Conservation (phyloP, 2,797 vertebrate genomes). For the Sandelia bainsii region DNA sequence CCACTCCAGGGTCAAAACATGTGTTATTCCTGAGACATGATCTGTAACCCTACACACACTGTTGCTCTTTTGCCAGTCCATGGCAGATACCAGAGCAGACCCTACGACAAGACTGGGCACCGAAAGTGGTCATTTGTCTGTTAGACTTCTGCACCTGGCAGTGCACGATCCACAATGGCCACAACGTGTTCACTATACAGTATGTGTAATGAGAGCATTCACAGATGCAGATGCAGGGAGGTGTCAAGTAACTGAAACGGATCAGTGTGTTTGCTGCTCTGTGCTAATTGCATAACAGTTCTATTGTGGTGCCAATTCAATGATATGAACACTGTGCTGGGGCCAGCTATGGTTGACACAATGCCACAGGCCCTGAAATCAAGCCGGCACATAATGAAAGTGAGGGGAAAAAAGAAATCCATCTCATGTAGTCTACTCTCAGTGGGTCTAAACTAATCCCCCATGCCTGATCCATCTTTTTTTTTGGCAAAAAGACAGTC, state of each 20-base stretch:
- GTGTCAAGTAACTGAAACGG: conserved; percentile 57
- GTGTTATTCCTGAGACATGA: conserved; percentile 50
- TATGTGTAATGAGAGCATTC: conserved; percentile 23
- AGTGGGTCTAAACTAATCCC: conserved; percentile 50
- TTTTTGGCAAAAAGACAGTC: conserved; percentile 34
- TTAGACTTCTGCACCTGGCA: conserved; percentile 35
- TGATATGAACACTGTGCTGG: conserved; percentile 51
- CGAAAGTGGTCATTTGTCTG: conserved; percentile 37
- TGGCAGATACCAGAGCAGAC: conserved; percentile 65
- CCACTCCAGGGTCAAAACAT: conserved; percentile 24
- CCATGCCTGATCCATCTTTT: conserved; percentile 28
- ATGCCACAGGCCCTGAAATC: conserved; percentile 58
- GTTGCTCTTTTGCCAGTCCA: conserved; percentile 41
- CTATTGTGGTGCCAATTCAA: conserved; percentile 58
- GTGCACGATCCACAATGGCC: conserved; percentile 14
- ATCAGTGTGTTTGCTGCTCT: conserved; percentile 57
- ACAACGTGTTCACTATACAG: conserved; percentile 48
- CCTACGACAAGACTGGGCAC: conserved; percentile 25
- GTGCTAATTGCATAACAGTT: conserved; percentile 73
- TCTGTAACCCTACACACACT: conserved; percentile 61
- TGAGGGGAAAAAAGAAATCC: conserved; percentile 39
- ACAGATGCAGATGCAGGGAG: conserved; percentile 54
- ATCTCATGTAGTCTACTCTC: conserved; percentile 50
- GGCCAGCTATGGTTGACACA: conserved; percentile 53
- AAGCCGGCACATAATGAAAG: conserved; percentile 53